A percentile compares a stretch with the other conserved stretches of the same genome.
These are phyloP conservation scores for Nymphicus hollandicus DNA, from an alignment of 2,113 vertebrate genomes.

Conservation along the genomic window DNA sequence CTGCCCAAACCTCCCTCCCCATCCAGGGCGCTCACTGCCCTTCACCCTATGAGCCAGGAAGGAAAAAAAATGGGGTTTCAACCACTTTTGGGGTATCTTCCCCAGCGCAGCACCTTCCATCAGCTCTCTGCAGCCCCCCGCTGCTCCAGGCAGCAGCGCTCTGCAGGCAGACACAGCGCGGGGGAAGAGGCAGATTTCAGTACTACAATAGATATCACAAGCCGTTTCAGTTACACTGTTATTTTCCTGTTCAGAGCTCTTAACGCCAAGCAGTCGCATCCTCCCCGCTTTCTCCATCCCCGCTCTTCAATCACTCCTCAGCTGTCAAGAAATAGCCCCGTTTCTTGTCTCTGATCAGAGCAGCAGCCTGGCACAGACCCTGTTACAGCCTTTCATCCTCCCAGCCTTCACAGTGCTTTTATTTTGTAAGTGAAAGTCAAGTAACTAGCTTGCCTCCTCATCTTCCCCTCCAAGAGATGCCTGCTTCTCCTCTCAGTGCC, in stretches of 20 bases:
- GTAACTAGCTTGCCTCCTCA: not conserved
- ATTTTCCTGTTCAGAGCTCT: conserved; percentile 43
- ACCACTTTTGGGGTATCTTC: not conserved
- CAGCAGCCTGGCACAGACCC: not conserved
- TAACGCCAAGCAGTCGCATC: not conserved
- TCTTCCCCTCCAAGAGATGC: not conserved
- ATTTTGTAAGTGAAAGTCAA: conserved; percentile 7
- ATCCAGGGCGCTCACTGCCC: not conserved
- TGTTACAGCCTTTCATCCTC: conserved; percentile 19
- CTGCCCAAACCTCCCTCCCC: not conserved
- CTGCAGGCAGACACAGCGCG: not conserved
- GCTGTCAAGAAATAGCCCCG: not conserved
- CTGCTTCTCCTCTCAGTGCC: not conserved
- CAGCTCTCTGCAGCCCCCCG: not conserved
- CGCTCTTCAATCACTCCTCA: not conserved
- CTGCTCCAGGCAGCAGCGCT: not conserved
- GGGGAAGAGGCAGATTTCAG: not conserved
- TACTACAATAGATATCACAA: conserved; percentile 9
- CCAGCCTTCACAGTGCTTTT: not conserved
- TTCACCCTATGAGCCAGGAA: not conserved
- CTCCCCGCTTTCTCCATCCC: conserved; percentile 1
- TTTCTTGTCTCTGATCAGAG: conserved; percentile 39
- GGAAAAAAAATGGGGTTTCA: not conserved
- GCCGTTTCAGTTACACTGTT: not conserved
- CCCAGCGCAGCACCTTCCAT: not conserved